Evolutionary conservation across 2,888 invertebrate genomes (phyloP), one percentile per base, ranked within the genome.

Genomic region (Monopis laevigella): DNA sequence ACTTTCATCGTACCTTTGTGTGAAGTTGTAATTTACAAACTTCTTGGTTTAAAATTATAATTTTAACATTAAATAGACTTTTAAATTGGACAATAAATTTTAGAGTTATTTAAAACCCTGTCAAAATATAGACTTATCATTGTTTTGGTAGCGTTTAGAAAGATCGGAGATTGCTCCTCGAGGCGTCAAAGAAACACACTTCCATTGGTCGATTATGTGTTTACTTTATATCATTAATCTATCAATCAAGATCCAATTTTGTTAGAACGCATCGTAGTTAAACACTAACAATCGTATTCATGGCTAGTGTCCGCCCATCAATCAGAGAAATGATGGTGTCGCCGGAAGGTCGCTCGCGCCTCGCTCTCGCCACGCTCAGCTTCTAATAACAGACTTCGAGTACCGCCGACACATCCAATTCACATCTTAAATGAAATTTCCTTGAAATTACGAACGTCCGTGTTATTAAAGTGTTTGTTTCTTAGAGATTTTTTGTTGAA

Each of bases 361-460:
- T 44, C 44, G 47, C 48, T 48, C 45, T 49, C 41, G 39, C 42
- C 46, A 44, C 46, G 45, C 47, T 21, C 19, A 13, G 49, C 48
- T 48, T 43, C 48, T 51, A 53, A 68, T 71, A 65, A 68, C 63
- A 65, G 66, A 58, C 55, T 63, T 64, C 62, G 58, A 24, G 6
- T 19, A 19, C 58, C 62, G 57, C 62, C 63, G 68, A 69, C 73
- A 68, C 66, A 63, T 69, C 72, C 77, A 77, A 78, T 80, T 78
- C 78, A 80, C 80, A 77, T 74, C 72, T 78, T 74, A 77, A 78
- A 78, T 75, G 74, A 68, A 72, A 71, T 69, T 69, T 69, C 71
- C 69, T 75, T 73, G 52, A 70, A 70, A 72, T 74, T 73, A 71
- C 58, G 59, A 64, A 55, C 64, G 62, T 62, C 65, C 63, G 62